Percentiles rank a stretch among this genome's conserved stretches.
phyloP scores from a whole-genome alignment of 2,113 vertebrate genomes.

The Sylvia atricapilla region DNA sequence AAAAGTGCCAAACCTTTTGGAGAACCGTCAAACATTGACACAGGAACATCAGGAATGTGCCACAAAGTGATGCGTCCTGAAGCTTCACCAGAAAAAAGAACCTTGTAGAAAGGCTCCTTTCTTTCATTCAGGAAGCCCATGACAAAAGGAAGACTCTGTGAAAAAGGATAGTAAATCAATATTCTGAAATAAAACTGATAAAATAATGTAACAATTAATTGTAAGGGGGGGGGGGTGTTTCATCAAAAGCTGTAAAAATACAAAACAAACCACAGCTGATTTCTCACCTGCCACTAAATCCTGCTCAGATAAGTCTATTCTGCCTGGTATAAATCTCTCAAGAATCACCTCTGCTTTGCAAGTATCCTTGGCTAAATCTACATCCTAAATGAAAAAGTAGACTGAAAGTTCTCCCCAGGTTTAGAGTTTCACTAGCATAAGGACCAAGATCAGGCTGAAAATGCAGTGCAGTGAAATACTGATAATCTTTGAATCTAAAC shows the following conservation, averaged over 20 bases:
- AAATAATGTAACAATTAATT: neutral
- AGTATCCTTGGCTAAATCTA: neutral
- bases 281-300: neutral
- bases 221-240: neutral
- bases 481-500: neutral
- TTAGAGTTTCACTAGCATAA: neutral
- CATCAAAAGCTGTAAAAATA: neutral
- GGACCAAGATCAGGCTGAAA: neutral
- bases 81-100: constrained; percentile 78
- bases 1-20: constrained; percentile 70
- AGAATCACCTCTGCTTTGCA: neutral
- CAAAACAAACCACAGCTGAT: neutral
- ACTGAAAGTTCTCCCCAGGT: neutral
- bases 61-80: constrained; percentile 78
- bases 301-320: neutral
- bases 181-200: neutral
- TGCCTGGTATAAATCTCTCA: neutral
- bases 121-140: constrained; percentile 81
- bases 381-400: neutral
- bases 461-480: neutral
- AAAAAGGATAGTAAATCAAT: neutral
- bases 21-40: constrained; percentile 75
- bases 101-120: constrained; percentile 81
- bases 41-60: constrained; percentile 80
- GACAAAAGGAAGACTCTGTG: constrained; percentile 68